Base-by-base conservation (phyloP, 2,797 vertebrate genomes). In the Emydoidea blandingii region DNA sequence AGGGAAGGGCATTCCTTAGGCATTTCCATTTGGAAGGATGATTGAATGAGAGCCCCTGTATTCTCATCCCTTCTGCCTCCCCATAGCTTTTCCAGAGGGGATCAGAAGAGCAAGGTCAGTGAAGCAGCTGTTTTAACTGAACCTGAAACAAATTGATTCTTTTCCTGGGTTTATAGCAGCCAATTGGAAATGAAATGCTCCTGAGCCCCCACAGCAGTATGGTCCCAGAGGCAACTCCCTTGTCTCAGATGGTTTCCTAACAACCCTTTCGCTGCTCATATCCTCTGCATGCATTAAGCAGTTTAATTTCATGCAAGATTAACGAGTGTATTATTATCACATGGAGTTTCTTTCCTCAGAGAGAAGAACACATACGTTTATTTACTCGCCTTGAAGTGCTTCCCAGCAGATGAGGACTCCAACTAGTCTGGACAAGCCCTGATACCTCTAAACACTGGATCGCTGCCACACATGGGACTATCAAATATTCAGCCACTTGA, bases 281-380 rank as follows among this genome's bases (percentile, higher is more conserved):
- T 54, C 65, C 85, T 81, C 14, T 79, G 53, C 27, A 16, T 82
- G 72, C 68, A 65, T 52, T 89, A 88, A 93, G 8, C 50, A 85
- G 74, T 8, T 81, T 74, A 91, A 92, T 85, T 84, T 87, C 87
- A 62, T 47, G 78, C 81, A 81, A 89, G 72, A 86, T 94, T 85
- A 93, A 86, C 57, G 31, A 80, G 9, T 53, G 53, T 89, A 78
- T 88, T 84, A 59, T 86, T 72, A 37, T 47, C 83, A 91, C 19
- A 78, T 85, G 53, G 49, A 76, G 79, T 31, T 8, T 4, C 76
- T 87, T 54, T 56, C 49, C 84, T 93, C 47, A 49, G 79, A 31
- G 25, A 5, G 41, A 76, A 86, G 79, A 23, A 27, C 49, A 50
- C 27, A 41, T 29, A 37, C 2, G 11, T 57, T 81, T 74, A 50